These are phyloP conservation scores for Bombus sylvicola DNA, from an alignment of 1,140 invertebrate genomes.

Conservation along the genomic window DNA sequence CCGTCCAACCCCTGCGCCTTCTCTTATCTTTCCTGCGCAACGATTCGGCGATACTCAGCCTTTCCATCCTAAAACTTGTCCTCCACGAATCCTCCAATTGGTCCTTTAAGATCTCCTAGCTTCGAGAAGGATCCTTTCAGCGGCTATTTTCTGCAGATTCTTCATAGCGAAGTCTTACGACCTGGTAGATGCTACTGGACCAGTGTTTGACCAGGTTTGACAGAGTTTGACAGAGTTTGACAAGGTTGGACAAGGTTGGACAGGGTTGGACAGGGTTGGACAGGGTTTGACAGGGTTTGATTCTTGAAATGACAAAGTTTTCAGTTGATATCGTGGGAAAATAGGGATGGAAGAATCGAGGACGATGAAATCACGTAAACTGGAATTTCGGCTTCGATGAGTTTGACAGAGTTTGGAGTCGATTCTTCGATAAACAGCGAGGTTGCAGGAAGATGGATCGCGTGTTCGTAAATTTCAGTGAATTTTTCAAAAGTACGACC, in stretches of 20 bases:
- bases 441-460: too few relatives aligned
- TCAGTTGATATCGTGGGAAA: too few relatives aligned
- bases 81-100: constrained; percentile 16
- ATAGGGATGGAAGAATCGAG: too few relatives aligned
- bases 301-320: too few relatives aligned
- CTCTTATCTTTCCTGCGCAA: constrained; percentile 80
- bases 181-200: too few relatives aligned
- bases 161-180: neutral
- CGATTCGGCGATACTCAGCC: constrained; percentile 79
- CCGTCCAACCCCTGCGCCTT: constrained; percentile 86
- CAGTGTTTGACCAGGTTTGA: too few relatives aligned
- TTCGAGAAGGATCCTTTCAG: neutral
- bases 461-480: neutral
- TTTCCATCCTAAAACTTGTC: constrained; percentile 71
- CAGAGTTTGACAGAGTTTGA: too few relatives aligned
- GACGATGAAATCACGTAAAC: too few relatives aligned
- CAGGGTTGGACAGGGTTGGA: too few relatives aligned
- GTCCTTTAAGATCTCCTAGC: neutral
- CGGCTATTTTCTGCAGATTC: too few relatives aligned
- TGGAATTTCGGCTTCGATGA: neutral
- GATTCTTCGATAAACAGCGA: too few relatives aligned
- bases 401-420: neutral
- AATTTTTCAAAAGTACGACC: neutral
- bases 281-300: too few relatives aligned
- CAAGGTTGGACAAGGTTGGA: accelerated